These are phyloP conservation scores for Agrypnus murinus DNA, from an alignment of 2,888 invertebrate species.

Conservation along the genomic window DNA sequence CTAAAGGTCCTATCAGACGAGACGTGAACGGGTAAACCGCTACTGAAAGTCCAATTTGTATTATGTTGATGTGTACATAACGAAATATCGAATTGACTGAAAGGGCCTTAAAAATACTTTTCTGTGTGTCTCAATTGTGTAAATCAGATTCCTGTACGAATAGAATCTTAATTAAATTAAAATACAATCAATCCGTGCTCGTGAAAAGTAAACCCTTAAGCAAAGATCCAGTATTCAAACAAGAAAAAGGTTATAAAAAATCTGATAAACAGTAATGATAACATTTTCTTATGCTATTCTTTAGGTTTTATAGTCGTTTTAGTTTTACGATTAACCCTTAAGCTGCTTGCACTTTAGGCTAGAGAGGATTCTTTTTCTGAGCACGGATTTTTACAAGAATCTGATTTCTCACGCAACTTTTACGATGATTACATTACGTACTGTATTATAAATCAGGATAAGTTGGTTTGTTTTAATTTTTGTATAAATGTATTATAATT, in stretches of 20 bases:
- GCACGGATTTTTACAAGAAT: too few relatives aligned
- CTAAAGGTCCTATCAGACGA: not conserved
- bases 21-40: not conserved
- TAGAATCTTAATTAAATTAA: too few relatives aligned
- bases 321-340: not conserved
- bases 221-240: too few relatives aligned
- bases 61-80: not conserved
- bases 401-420: too few relatives aligned
- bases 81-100: conserved; percentile 1
- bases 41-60: not conserved
- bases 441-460: conserved; percentile 9
- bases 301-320: not conserved
- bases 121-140: not conserved
- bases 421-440: too few relatives aligned
- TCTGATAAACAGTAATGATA: too few relatives aligned
- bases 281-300: too few relatives aligned
- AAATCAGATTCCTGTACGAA: not conserved
- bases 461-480: conserved; percentile 38
- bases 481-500: conserved; percentile 49
- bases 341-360: too few relatives aligned
- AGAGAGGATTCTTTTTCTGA: too few relatives aligned
- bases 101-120: not conserved
- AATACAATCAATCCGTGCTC: too few relatives aligned
- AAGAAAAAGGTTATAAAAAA: too few relatives aligned
- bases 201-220: too few relatives aligned